These are phyloP conservation scores for Papilio helenus DNA, from an alignment of 1,140 invertebrate species.

Conservation along the genomic window DNA sequence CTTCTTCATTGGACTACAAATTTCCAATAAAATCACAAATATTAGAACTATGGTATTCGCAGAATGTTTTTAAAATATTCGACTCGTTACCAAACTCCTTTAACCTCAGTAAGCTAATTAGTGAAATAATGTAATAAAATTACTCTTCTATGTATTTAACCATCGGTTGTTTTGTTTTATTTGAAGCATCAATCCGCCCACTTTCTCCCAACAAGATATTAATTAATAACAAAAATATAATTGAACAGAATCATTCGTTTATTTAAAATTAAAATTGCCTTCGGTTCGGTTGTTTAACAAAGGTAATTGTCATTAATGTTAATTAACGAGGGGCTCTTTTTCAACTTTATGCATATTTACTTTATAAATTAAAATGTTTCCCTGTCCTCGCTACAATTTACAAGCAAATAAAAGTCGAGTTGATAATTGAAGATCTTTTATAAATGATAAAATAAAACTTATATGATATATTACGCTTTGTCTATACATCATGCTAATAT, in stretches of 20 bases:
- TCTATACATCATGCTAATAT: too few relatives aligned
- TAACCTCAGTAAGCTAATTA: background rate
- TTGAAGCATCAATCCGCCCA: background rate
- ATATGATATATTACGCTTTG: too few relatives aligned
- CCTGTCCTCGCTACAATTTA: too few relatives aligned
- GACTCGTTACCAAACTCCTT: too few relatives aligned
- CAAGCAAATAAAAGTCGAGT: too few relatives aligned
- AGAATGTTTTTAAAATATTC: background rate
- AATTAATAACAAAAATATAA: background rate
- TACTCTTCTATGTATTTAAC: background rate
- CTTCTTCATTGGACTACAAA: background rate
- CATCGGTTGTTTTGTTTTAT: background rate
- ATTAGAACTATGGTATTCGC: background rate
- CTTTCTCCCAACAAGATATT: background rate
- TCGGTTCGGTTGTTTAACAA: conserved; percentile 5
- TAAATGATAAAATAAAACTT: too few relatives aligned
- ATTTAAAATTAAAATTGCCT: conserved; percentile 23
- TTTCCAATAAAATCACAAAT: background rate
- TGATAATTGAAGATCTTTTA: too few relatives aligned
- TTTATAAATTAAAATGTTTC: background rate
- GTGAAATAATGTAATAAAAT: background rate
- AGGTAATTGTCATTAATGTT: conserved; percentile 15
- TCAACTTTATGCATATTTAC: background rate
- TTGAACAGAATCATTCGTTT: conserved; percentile 17
- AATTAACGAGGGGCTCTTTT: conserved; percentile 18